phyloP scores from a whole-genome alignment of 2,888 invertebrate species.

The Resseliella maxima region DNA sequence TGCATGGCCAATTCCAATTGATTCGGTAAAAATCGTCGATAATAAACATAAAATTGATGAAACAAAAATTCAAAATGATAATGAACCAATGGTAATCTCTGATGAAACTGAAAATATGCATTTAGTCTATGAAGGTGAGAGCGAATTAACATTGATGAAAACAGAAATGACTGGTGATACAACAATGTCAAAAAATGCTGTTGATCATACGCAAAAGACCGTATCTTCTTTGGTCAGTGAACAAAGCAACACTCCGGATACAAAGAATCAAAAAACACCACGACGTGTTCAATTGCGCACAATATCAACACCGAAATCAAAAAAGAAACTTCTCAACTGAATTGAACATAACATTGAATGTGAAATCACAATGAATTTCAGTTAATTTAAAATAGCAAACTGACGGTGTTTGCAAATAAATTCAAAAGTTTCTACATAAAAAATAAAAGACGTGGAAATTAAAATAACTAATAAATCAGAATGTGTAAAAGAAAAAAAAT shows the following conservation, averaged over 20 bases:
- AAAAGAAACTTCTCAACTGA: slow-evolving; percentile 68
- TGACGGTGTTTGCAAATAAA: too few relatives aligned
- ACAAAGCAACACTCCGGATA: not conserved
- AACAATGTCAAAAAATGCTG: not conserved
- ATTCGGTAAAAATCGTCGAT: slow-evolving; percentile 59
- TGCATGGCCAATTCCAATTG: slow-evolving; percentile 62
- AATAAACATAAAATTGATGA: not conserved
- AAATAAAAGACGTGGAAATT: too few relatives aligned
- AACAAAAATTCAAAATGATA: not conserved
- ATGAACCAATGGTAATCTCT: slow-evolving; percentile 60
- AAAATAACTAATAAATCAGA: not conserved
- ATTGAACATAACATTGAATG: not conserved
- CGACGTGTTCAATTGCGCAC: slow-evolving; percentile 80
- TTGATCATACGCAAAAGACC: not conserved
- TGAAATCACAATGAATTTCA: not conserved
- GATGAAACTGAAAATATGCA: slow-evolving; percentile 73
- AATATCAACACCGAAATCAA: slow-evolving; percentile 80
- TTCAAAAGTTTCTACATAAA: too few relatives aligned
- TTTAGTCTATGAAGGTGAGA: slow-evolving; percentile 72
- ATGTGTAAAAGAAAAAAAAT: not conserved
- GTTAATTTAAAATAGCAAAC: too few relatives aligned
- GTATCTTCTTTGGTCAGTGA: not conserved
- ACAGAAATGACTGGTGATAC: not conserved
- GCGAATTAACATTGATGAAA: slow-evolving; percentile 63
- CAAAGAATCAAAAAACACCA: slow-evolving; percentile 70